Evolutionary conservation across 2,113 vertebrate genomes (phyloP).

Genomic region (Amblyopsis rosae): DNA sequence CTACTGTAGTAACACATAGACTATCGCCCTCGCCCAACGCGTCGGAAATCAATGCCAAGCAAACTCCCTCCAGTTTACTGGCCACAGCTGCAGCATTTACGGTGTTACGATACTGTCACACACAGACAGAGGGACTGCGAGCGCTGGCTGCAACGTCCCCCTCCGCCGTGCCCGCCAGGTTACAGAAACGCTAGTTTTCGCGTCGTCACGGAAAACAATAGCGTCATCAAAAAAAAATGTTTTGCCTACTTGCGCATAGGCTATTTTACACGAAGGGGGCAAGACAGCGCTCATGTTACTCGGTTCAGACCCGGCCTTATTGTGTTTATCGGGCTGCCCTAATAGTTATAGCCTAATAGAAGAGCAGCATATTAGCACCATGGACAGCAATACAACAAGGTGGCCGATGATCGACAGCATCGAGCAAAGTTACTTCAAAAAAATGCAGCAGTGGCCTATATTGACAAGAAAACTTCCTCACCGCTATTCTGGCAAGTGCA

Average conservation of each 20-base stretch:
- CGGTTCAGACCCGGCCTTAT: background rate
- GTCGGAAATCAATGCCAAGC: constrained; percentile 27
- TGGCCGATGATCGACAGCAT: background rate
- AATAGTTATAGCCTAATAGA: background rate
- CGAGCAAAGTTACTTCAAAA: too few species aligned
- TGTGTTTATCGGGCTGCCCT: too few species aligned
- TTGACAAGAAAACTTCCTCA: constrained; percentile 67
- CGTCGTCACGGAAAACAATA: constrained; percentile 5
- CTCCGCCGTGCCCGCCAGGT: constrained; percentile 36
- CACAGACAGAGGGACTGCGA: constrained; percentile 39
- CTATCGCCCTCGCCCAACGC: constrained; percentile 31
- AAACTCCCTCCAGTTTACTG: constrained; percentile 27
- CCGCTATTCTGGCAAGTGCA: constrained; percentile 89
- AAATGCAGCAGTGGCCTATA: too few species aligned
- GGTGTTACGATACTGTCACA: constrained; percentile 48
- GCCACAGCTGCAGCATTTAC: constrained; percentile 48
- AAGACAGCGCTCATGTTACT: background rate
- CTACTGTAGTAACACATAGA: background rate
- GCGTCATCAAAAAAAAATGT: constrained; percentile 29
- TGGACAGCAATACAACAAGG: constrained; percentile 51
- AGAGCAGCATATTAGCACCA: constrained; percentile 58
- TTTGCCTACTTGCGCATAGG: constrained; percentile 19
- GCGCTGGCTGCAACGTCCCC: constrained; percentile 54
- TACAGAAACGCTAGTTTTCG: constrained; percentile 6
- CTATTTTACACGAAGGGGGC: background rate